A percentile compares a stretch with the other conserved stretches of the same genome.
These are phyloP conservation scores for Mastigias papua DNA, from an alignment of 30 jellyfish, hydroid and myxozoan species.

Conservation along the genomic window DNA sequence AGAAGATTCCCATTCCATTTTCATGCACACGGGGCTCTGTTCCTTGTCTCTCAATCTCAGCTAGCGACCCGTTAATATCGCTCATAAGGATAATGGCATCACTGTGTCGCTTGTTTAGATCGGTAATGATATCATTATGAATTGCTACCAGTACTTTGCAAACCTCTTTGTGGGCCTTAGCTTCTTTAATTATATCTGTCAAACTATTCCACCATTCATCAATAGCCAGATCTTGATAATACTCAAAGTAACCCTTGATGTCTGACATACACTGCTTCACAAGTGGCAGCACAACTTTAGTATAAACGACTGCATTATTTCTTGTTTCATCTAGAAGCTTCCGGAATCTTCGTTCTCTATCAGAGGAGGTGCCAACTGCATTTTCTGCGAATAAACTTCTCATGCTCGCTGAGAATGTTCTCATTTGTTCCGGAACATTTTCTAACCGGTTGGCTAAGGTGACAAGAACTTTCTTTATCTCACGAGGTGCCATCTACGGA, in stretches of 20 bases:
- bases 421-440: background rate
- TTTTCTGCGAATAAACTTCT: conserved; percentile 28
- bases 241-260: conserved; percentile 33
- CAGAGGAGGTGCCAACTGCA: conserved; percentile 14
- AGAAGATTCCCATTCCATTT: no score
- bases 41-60: background rate
- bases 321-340: conserved; percentile 18
- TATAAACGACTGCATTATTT: conserved; percentile 53
- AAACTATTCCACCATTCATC: conserved; percentile 62
- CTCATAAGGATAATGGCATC: conserved; percentile 7
- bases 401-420: conserved; percentile 33
- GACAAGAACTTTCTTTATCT: background rate
- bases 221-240: conserved; percentile 9
- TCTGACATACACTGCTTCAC: conserved; percentile 26
- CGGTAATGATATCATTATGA: conserved; percentile 28
- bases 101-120: conserved; percentile 41
- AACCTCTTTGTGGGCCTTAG: conserved; percentile 37
- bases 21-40: no score
- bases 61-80: background rate
- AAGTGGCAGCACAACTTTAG: conserved; percentile 36
- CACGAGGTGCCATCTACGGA: background rate
- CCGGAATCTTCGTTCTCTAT: conserved; percentile 17
- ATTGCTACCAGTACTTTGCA: conserved; percentile 40
- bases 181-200: conserved; percentile 30
- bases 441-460: background rate